Percentiles rank a stretch among this genome's conserved stretches.
These are phyloP conservation scores for Dendrocopos noguchii DNA, from an alignment of 2,113 vertebrate genomes.

Conservation along the genomic window DNA sequence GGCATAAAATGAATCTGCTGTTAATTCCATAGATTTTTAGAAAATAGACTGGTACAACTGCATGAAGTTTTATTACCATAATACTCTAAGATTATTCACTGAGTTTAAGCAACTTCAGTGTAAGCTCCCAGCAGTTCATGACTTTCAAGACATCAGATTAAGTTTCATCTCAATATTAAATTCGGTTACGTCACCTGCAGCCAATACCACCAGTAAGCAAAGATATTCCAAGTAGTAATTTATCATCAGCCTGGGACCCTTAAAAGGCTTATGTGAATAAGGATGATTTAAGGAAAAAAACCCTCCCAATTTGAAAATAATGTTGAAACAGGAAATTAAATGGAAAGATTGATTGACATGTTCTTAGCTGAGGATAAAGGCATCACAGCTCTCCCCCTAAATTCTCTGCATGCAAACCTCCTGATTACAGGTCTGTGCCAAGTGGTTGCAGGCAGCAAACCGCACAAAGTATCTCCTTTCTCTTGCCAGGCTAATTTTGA, in stretches of 20 bases:
- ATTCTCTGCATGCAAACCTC: background rate
- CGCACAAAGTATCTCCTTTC: background rate
- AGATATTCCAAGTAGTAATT: background rate
- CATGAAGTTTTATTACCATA: background rate
- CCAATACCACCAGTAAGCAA: background rate
- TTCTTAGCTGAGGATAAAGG: background rate
- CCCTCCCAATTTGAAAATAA: background rate
- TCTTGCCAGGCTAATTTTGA: conserved; percentile 1
- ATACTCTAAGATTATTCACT: background rate
- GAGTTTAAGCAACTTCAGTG: background rate
- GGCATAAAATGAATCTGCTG: background rate
- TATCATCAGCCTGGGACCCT: background rate
- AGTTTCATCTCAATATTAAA: conserved; percentile 5
- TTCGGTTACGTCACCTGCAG: background rate
- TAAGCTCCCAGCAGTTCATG: background rate
- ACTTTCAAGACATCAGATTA: background rate
- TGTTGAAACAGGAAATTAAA: background rate
- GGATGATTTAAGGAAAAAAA: background rate
- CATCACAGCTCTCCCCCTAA: background rate
- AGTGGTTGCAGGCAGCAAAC: background rate
- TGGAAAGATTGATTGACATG: background rate
- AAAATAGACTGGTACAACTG: background rate
- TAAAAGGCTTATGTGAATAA: background rate
- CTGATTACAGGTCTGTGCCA: background rate
- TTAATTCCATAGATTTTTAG: background rate